Percentiles rank a stretch among this genome's conserved stretches.
Conservation (phyloP, 2,888 invertebrate genomes). For the Drosophila lutescens region DNA sequence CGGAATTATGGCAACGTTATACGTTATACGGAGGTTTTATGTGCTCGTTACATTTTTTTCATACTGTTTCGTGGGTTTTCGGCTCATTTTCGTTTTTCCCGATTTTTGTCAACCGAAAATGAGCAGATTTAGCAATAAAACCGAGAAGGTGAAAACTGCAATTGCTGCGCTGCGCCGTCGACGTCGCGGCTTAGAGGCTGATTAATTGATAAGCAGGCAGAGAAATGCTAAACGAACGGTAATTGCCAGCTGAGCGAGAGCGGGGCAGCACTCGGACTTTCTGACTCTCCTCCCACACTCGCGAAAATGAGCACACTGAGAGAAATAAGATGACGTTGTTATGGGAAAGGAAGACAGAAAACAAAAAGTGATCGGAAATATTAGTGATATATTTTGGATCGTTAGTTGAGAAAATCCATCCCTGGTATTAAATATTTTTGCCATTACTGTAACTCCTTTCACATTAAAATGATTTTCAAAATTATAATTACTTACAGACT, state of each 20-base stretch:
- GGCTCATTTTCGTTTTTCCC: conserved; percentile 18
- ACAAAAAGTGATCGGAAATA: no score
- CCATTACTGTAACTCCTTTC: no score
- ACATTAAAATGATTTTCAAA: neutral
- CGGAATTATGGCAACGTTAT: conserved; percentile 57
- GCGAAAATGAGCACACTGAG: conserved; percentile 2
- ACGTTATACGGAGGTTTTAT: conserved; percentile 53
- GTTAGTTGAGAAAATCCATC: no score
- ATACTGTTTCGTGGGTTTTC: conserved; percentile 28
- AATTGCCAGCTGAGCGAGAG: conserved; percentile 35
- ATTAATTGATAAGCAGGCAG: conserved; percentile 63
- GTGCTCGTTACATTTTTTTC: conserved; percentile 29
- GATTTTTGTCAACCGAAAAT: conserved; percentile 57
- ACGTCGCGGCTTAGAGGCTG: conserved; percentile 37
- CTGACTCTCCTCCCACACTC: conserved; percentile 7
- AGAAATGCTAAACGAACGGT: conserved; percentile 47
- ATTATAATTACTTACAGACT: neutral
- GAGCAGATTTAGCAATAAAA: conserved; percentile 51
- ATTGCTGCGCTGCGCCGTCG: conserved; percentile 16
- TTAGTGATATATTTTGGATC: no score
- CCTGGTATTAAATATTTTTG: no score
- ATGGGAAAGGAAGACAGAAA: neutral
- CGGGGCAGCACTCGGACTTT: conserved; percentile 24
- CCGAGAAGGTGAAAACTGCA: conserved; percentile 59
- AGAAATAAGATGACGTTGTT: neutral